These are phyloP conservation scores for Urocitellus parryii DNA, from an alignment of 2,113 vertebrate genomes.

Conservation along the genomic window DNA sequence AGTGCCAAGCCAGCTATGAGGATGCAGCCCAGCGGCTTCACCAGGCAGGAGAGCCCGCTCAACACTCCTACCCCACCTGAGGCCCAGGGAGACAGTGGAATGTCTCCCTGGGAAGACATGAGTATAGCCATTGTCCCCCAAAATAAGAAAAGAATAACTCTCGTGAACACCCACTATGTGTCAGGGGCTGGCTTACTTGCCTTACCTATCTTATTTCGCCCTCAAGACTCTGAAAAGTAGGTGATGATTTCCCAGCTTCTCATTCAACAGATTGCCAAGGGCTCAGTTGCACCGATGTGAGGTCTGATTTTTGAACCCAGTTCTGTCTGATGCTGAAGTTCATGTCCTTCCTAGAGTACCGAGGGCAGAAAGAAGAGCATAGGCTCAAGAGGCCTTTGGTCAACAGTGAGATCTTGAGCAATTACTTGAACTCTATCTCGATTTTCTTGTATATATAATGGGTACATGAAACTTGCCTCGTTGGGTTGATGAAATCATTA, in stretches of 20 bases:
- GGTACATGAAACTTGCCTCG: neutral
- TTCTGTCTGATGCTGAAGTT: neutral
- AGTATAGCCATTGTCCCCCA: neutral
- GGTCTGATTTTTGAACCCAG: neutral
- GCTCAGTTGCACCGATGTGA: neutral
- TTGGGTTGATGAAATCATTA: too few species aligned
- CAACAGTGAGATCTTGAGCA: neutral
- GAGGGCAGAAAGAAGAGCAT: neutral
- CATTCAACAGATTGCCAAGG: neutral
- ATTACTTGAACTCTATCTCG: rapidly evolving
- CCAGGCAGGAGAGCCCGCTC: neutral
- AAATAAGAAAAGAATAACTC: neutral
- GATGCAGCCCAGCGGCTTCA: neutral
- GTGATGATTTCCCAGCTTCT: neutral
- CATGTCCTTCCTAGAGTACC: neutral
- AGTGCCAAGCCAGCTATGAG: neutral
- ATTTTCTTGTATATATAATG: neutral
- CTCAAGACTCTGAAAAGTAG: neutral
- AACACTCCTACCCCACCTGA: rapidly evolving
- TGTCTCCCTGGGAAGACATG: too few species aligned
- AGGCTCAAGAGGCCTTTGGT: too few species aligned
- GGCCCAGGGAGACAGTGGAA: too few species aligned
- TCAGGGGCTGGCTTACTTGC: neutral
- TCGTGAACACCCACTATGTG: neutral
- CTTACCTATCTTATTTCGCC: neutral